Base-by-base conservation (phyloP, 2,113 vertebrate genomes). In the Paradoxurus hermaphroditus region DNA sequence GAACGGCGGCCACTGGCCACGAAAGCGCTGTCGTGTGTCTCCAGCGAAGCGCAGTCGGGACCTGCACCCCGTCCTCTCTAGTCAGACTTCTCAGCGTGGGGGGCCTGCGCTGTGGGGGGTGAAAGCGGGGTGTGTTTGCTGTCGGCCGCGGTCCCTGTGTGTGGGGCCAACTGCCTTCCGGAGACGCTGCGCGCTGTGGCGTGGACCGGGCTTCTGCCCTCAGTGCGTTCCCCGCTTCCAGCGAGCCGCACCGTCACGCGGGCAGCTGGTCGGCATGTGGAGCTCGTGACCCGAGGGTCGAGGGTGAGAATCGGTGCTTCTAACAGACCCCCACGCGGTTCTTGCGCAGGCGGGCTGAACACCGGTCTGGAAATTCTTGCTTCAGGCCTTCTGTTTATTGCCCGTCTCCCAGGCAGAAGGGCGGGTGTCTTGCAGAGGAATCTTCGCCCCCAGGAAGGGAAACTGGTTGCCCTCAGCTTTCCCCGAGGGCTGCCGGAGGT, bases 81-180 rank as follows among this genome's bases (percentile, higher is more conserved):
- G 63, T 29, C 23, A 46, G 59, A 18, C 21, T 34, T 1, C 39
- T 39, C 0, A 2, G 14, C 5, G 0, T 21, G 34, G 68, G 70
- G 36, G 29, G 27, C 36, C 12, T 19, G 15, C 62, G 41, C 41
- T 34, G n/a, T n/a, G n/a, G n/a, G n/a, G n/a, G n/a, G n/a, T 34
- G 70, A 49, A 75, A 44, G 44, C 34, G n/a, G 16, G 34, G 10
- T 14, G 5, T 18, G 10, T 73, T 41, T 15, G n/a, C 46, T 4
- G 0, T 27, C 34, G 44, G 8, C 77, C 16, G 14, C 79, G 16
- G 21, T n/a, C n/a, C 4, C 2, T 18, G 1, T 31, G 11, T 5
- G 4, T 7, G 1, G 4, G 34, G 21, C 36, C 19, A 5, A 19
- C n/a, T 9, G 1, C 31, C 34, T 70, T 56, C 9, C 6, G 49